Percentiles rank a stretch among this genome's conserved stretches.
phyloP scores from a whole-genome alignment of 2,888 invertebrate species.

The Lydus trimaculatus region DNA sequence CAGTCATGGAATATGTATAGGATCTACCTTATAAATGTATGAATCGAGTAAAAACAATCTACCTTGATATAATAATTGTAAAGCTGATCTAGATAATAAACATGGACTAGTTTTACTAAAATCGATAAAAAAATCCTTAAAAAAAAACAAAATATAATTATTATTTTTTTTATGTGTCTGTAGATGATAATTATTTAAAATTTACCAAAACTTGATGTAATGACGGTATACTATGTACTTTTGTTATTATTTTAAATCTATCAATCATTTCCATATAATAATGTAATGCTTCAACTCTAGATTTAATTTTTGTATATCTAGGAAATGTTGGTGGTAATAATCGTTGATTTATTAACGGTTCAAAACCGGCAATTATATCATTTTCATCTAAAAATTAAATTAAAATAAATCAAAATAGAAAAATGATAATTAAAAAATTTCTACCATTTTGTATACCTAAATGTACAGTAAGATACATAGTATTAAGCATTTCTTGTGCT shows the following conservation, averaged over 20 bases:
- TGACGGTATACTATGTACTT: constrained; percentile 78
- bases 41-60: too few species aligned
- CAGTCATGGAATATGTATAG: too few species aligned
- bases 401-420: not conserved
- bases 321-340: constrained; percentile 98
- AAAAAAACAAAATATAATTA: constrained; percentile 41
- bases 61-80: constrained; percentile 81
- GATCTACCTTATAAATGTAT: too few species aligned
- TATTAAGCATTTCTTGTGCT: constrained; percentile 82
- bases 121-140: constrained; percentile 90
- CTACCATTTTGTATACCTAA: constrained; percentile 70
- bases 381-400: constrained; percentile 66
- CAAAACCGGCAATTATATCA: constrained; percentile 90
- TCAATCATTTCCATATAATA: constrained; percentile 86
- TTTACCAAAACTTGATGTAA: constrained; percentile 84
- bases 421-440: constrained; percentile 10
- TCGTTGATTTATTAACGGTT: constrained; percentile 94
- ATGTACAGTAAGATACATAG: constrained; percentile 77
- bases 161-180: not conserved
- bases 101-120: constrained; percentile 90
- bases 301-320: constrained; percentile 91
- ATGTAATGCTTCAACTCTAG: constrained; percentile 77
- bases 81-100: constrained; percentile 88
- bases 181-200: constrained; percentile 3
- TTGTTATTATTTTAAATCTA: constrained; percentile 81